Conservation (phyloP, 1,140 invertebrate species). For the Zaprionus vittiger region DNA sequence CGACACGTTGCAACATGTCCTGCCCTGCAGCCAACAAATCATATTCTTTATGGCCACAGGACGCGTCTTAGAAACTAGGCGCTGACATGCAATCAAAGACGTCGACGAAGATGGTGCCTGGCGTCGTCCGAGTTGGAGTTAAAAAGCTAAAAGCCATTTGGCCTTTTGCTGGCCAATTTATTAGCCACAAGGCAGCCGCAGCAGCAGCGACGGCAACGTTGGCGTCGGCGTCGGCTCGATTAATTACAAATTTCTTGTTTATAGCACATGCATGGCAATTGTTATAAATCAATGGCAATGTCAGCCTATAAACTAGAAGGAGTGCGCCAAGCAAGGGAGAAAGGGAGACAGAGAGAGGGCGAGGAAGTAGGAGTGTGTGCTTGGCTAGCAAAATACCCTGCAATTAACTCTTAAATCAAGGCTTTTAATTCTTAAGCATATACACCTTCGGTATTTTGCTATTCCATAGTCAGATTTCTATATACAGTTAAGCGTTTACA, state of each 20-base stretch:
- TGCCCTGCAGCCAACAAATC: slow-evolving; percentile 27
- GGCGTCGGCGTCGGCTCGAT: slow-evolving; percentile 20
- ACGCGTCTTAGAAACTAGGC: slow-evolving; percentile 42
- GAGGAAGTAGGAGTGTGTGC: not conserved
- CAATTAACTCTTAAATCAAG: not conserved
- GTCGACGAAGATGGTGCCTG: not conserved
- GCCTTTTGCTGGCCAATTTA: slow-evolving; percentile 29
- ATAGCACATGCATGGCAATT: slow-evolving; percentile 47
- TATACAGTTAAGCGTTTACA: not conserved
- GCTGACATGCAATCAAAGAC: slow-evolving; percentile 47
- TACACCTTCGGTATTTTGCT: not conserved
- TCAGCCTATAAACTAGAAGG: slow-evolving; percentile 34
- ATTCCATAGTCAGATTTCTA: not conserved
- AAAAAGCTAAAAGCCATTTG: slow-evolving; percentile 16
- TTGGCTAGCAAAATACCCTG: not conserved
- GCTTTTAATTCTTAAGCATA: not conserved
- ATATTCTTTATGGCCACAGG: slow-evolving; percentile 28
- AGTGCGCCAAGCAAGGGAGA: slow-evolving; percentile 15
- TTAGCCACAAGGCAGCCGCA: slow-evolving; percentile 50
- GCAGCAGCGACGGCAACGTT: not conserved
- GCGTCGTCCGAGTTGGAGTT: not conserved
- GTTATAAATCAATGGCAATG: slow-evolving; percentile 79
- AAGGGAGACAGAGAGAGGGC: not conserved
- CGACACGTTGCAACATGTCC: not conserved
- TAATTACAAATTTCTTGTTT: slow-evolving; percentile 60